Evolutionary conservation across 2,113 vertebrate species (phyloP).

Genomic region (Lophotis ruficrista): DNA sequence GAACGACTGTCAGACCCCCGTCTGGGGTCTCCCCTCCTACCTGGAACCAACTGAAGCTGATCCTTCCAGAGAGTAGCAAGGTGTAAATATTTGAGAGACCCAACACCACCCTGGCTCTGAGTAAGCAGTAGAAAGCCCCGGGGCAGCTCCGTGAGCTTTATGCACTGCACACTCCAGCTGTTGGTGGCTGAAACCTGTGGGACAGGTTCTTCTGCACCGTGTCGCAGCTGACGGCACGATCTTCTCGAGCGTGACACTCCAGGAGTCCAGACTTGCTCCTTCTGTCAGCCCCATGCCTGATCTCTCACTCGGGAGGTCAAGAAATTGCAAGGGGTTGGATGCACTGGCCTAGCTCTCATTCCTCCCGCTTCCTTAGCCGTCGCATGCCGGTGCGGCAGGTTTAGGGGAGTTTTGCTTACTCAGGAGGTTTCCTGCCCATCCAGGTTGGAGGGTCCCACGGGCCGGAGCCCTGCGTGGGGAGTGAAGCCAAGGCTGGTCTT

Average conservation of each 20-base stretch:
- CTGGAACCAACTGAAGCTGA: neutral
- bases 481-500: neutral
- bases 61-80: neutral
- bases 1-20: neutral
- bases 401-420: neutral
- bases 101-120: neutral
- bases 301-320: neutral
- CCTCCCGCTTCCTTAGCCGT: neutral
- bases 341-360: neutral
- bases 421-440: neutral
- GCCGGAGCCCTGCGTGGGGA: neutral
- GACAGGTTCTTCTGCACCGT: neutral
- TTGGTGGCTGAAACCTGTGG: neutral
- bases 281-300: neutral
- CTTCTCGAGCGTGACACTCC: rapidly evolving
- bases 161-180: rapidly evolving
- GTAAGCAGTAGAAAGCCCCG: neutral
- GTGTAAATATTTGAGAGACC: neutral
- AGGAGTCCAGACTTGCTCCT: neutral
- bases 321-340: neutral
- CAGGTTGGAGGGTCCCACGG: neutral
- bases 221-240: neutral
- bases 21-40: neutral
- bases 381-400: rapidly evolving
- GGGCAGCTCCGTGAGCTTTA: neutral